phyloP scores from a whole-genome alignment of 2,797 vertebrate genomes.

The Hyperoplus lanceolatus region DNA sequence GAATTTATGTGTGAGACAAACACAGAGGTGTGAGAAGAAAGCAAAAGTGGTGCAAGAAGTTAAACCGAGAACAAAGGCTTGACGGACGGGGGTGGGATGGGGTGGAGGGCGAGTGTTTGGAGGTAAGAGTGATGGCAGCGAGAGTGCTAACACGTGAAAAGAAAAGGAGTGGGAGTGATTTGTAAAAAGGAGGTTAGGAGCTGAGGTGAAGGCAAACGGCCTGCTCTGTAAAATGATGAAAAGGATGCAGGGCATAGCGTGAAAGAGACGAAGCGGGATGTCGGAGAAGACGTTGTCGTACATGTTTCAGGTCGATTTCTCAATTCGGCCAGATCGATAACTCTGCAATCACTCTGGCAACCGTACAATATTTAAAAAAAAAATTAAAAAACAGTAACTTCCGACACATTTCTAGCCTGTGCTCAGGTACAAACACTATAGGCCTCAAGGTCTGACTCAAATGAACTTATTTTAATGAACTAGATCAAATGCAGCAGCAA shows the following conservation, averaged over 20 bases:
- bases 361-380: slow-evolving; percentile 21
- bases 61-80: slow-evolving; percentile 3
- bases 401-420: slow-evolving; percentile 41
- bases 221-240: slow-evolving; percentile 43
- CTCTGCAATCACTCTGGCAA: slow-evolving; percentile 64
- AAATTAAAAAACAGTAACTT: slow-evolving; percentile 36
- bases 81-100: slow-evolving; percentile 33
- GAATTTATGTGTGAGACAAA: slow-evolving; percentile 18
- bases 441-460: slow-evolving; percentile 28
- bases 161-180: slow-evolving; percentile 47
- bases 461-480: slow-evolving; percentile 31
- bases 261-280: slow-evolving; percentile 54
- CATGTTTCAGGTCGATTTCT: slow-evolving; percentile 66
- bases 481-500: slow-evolving; percentile 42
- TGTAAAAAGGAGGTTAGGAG: slow-evolving; percentile 40
- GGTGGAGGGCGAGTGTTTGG: slow-evolving; percentile 18
- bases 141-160: slow-evolving; percentile 32
- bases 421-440: slow-evolving; percentile 19
- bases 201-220: slow-evolving; percentile 50
- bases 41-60: slow-evolving; percentile 34
- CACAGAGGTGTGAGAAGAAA: slow-evolving; percentile 1
- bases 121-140: slow-evolving; percentile 31
- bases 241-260: slow-evolving; percentile 34
- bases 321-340: slow-evolving; percentile 69
- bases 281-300: slow-evolving; percentile 70